Evolutionary conservation across 30 jellyfish, hydroid and myxozoan genomes (phyloP), one percentile per base, ranked within the genome.

Genomic region (Calvadosia cruxmelitensis): DNA sequence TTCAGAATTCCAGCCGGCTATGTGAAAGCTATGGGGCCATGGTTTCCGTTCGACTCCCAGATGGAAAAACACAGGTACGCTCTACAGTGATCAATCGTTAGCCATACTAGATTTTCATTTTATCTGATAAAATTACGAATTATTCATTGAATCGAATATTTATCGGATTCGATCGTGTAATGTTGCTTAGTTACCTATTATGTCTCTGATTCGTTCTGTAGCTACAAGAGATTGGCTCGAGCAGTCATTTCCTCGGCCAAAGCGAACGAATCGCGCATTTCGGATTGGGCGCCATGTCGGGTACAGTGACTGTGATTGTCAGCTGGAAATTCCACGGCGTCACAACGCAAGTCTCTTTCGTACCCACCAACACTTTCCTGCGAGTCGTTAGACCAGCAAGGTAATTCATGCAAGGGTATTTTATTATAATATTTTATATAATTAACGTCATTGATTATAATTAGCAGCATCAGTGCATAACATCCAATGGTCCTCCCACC

Each of bases 21-120:
- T 89, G 98, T 68, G 98, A 89, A 62, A 81, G 95, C 71, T 89
- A 75, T 78, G 98, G 98, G 27, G 98, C 95, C 0, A 64, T 93
- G 29, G 97, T 87, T 2, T 29, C 42, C n/a, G 92, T 87, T 35
- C 72, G 78, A 23, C 77, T 70, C 31, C 77, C 86, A 49, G 50
- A 32, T 29, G 97, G 94, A 27, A 72, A 70, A 68, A 67, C 70
- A 34, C 97, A 87, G 94, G 97, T 79, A 49, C 23, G 30, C n/a
- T n/a, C n/a, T n/a, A n/a, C n/a, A n/a, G n/a, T n/a, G n/a, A n/a
- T n/a, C n/a, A n/a, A n/a, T n/a, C n/a, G n/a, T n/a, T n/a, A n/a
- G n/a, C n/a, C n/a, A n/a, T n/a, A n/a, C n/a, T n/a, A n/a, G n/a
- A n/a, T n/a, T n/a, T n/a, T n/a, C n/a, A n/a, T n/a, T n/a, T n/a